Conservation (phyloP, 2,797 vertebrate genomes). For the Rhinella marina region DNA sequence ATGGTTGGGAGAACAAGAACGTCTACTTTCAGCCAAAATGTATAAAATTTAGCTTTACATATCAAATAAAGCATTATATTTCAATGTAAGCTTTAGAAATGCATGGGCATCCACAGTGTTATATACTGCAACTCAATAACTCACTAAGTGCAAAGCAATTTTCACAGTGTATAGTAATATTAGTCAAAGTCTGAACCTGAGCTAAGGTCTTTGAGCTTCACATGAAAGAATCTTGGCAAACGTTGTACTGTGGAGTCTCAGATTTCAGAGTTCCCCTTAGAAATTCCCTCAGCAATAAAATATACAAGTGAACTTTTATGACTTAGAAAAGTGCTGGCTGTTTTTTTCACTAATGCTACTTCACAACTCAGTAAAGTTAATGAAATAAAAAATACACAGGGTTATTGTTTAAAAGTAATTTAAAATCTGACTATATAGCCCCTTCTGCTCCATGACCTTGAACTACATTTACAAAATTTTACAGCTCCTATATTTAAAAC, state of each 20-base stretch:
- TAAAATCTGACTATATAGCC: constrained; percentile 15
- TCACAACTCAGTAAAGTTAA: constrained; percentile 51
- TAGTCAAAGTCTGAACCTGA: constrained; percentile 48
- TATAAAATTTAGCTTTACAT: neutral
- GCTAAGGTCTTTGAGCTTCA: constrained; percentile 49
- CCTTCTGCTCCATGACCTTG: constrained; percentile 20
- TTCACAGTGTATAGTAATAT: constrained; percentile 40
- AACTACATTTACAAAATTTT: constrained; percentile 32
- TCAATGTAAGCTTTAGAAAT: neutral
- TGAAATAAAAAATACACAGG: constrained; percentile 49
- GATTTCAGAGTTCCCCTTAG: constrained; percentile 59
- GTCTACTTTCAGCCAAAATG: neutral
- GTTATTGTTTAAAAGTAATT: constrained; percentile 49
- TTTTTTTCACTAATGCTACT: constrained; percentile 56
- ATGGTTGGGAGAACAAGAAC: neutral
- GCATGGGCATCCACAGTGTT: neutral
- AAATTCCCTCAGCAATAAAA: constrained; percentile 59
- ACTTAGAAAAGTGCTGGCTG: constrained; percentile 44
- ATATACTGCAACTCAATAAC: neutral
- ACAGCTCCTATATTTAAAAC: constrained; percentile 11
- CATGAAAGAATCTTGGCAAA: constrained; percentile 57
- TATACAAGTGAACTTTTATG: constrained; percentile 60
- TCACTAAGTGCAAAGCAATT: constrained; percentile 24
- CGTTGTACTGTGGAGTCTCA: constrained; percentile 38
- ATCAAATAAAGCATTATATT: neutral